Conservation (phyloP, 2,113 vertebrate genomes). For the Corythoichthys haematopterus region DNA sequence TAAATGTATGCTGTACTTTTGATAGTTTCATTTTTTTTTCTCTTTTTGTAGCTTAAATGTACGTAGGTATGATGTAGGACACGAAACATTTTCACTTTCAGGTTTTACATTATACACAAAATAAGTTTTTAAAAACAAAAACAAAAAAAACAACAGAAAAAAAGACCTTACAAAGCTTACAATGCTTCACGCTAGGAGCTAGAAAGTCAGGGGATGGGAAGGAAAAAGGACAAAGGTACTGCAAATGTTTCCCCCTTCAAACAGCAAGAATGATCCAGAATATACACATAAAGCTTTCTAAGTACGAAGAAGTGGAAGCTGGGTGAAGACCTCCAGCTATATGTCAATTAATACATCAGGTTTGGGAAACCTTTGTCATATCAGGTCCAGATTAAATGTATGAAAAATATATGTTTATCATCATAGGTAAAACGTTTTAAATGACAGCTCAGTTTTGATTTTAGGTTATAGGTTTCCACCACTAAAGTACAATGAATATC, state of each 20-base stretch:
- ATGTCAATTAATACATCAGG: background rate
- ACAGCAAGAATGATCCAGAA: slow-evolving; percentile 63
- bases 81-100: slow-evolving; percentile 70
- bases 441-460: background rate
- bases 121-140: slow-evolving; percentile 69
- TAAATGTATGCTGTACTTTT: slow-evolving; percentile 64
- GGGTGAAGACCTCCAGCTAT: background rate
- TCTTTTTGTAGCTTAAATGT: slow-evolving; percentile 53
- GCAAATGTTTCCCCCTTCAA: slow-evolving; percentile 33
- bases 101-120: slow-evolving; percentile 76
- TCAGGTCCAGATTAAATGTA: background rate
- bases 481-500: background rate
- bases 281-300: slow-evolving; percentile 20
- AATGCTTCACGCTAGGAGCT: slow-evolving; percentile 63
- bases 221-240: slow-evolving; percentile 39
- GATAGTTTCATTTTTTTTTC: slow-evolving; percentile 40
- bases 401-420: background rate
- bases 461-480: background rate
- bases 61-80: slow-evolving; percentile 66
- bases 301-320: background rate
- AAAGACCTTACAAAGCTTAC: slow-evolving; percentile 67
- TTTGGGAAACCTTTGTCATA: background rate
- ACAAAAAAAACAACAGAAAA: slow-evolving; percentile 20
- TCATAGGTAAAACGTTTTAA: background rate
- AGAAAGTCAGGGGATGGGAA: slow-evolving; percentile 10